A percentile compares a stretch with the other conserved stretches of the same genome.
Evolutionary conservation across 2,888 invertebrate genomes (phyloP).

Genomic region (Cordilura impudica): DNA sequence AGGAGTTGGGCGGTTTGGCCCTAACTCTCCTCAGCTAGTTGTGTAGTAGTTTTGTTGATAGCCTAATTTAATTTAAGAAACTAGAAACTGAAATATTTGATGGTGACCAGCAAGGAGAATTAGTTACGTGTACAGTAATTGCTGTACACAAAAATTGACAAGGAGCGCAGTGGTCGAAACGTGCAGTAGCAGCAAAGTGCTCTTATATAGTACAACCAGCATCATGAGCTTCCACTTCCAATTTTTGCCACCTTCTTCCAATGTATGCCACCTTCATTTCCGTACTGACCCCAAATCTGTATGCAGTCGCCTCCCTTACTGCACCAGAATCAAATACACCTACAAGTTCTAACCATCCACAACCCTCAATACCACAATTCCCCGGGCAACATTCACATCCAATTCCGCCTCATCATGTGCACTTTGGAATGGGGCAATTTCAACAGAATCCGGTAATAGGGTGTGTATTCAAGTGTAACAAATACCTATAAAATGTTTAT

Average conservation of each 20-base stretch:
- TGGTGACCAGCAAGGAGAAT: conserved; percentile 29
- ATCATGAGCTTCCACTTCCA: conserved; percentile 63
- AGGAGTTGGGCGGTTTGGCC: conserved; percentile 52
- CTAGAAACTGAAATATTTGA: conserved; percentile 10
- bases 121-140: conserved; percentile 47
- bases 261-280: conserved; percentile 71
- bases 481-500: neutral
- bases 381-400: conserved; percentile 55
- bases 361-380: conserved; percentile 45
- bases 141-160: conserved; percentile 72
- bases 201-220: conserved; percentile 66
- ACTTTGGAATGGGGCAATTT: conserved; percentile 66
- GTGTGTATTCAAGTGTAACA: conserved; percentile 67
- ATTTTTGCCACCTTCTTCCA: conserved; percentile 73
- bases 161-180: conserved; percentile 75
- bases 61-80: conserved; percentile 10
- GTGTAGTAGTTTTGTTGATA: conserved; percentile 26
- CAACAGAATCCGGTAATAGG: conserved; percentile 73
- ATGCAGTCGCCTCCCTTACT: conserved; percentile 60
- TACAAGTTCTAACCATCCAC: conserved; percentile 44
- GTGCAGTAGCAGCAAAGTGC: conserved; percentile 66
- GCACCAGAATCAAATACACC: conserved; percentile 22
- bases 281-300: conserved; percentile 73
- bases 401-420: conserved; percentile 50
- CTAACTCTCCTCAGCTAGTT: conserved; percentile 30